These are phyloP conservation scores for Batillaria attramentaria DNA, from an alignment of 1,140 invertebrate genomes.

Conservation along the genomic window DNA sequence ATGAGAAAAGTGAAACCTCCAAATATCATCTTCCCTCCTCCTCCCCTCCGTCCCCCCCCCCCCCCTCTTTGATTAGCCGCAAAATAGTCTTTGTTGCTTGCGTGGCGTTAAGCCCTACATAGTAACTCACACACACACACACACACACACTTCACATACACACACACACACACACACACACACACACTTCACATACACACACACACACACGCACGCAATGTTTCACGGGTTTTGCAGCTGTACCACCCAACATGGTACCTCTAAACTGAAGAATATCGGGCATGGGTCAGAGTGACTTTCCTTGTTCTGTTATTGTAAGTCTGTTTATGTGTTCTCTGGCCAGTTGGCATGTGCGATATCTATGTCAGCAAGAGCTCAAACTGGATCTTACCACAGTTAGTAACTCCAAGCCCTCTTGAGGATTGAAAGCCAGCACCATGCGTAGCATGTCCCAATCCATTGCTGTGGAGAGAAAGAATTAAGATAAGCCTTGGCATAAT, in stretches of 20 bases:
- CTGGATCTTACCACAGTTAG: slow-evolving; percentile 24
- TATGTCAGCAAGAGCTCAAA: neutral
- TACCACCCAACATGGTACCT: too few relatives aligned
- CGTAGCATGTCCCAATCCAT: slow-evolving; percentile 31
- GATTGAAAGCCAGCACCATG: slow-evolving; percentile 20
- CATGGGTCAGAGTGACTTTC: neutral
- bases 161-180: too few relatives aligned
- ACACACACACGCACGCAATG: too few relatives aligned
- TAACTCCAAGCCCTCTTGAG: slow-evolving; percentile 10
- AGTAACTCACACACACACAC: neutral
- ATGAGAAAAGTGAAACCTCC: neutral
- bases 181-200: too few relatives aligned
- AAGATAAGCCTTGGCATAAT: neutral
- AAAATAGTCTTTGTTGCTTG: too few relatives aligned
- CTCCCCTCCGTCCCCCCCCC: too few relatives aligned
- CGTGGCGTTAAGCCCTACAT: too few relatives aligned
- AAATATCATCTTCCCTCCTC: neutral
- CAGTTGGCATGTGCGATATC: neutral
- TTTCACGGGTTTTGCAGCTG: too few relatives aligned
- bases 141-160: neutral
- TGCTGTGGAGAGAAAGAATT: neutral
- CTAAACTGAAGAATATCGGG: neutral
- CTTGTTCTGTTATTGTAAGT: neutral
- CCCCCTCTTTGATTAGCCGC: too few relatives aligned
- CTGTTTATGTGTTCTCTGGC: neutral